Evolutionary conservation across 2,888 invertebrate genomes (phyloP).

Genomic region (Amorpha juglandis): DNA sequence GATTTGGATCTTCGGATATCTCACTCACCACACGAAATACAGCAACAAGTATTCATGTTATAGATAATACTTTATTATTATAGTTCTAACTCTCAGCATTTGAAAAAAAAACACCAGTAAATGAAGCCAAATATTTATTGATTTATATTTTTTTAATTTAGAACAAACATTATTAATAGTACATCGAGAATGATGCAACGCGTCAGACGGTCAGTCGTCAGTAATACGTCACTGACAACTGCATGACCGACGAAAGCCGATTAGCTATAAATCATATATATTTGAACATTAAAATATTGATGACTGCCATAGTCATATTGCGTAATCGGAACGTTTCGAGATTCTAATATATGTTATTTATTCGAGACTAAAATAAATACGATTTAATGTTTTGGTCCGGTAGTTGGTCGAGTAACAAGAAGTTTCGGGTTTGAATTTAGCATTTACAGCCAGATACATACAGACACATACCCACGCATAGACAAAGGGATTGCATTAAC

Average conservation of each 20-base stretch:
- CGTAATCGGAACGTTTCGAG: background rate
- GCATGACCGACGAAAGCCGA: constrained; percentile 47
- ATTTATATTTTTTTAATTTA: background rate
- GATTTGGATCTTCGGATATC: too few relatives aligned
- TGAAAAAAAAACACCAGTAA: background rate
- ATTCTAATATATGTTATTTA: constrained; percentile 3
- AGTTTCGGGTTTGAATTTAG: too few relatives aligned
- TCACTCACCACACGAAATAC: too few relatives aligned
- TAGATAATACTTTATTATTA: too few relatives aligned
- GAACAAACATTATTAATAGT: constrained; percentile 42
- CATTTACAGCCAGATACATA: too few relatives aligned
- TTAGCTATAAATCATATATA: constrained; percentile 58
- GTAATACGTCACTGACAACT: constrained; percentile 60
- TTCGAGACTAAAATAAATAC: background rate
- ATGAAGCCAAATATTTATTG: background rate
- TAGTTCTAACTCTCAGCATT: too few relatives aligned
- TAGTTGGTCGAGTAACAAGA: too few relatives aligned
- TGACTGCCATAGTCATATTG: constrained; percentile 26
- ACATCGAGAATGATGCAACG: constrained; percentile 50
- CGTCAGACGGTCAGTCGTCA: constrained; percentile 50
- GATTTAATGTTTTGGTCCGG: too few relatives aligned
- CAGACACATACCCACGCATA: too few relatives aligned
- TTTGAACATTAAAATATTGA: constrained; percentile 28
- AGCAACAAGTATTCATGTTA: too few relatives aligned
- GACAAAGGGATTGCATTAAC: too few relatives aligned